These are phyloP conservation scores for Syngnathus rostellatus DNA, from an alignment of 2,797 vertebrate species.

Conservation along the genomic window DNA sequence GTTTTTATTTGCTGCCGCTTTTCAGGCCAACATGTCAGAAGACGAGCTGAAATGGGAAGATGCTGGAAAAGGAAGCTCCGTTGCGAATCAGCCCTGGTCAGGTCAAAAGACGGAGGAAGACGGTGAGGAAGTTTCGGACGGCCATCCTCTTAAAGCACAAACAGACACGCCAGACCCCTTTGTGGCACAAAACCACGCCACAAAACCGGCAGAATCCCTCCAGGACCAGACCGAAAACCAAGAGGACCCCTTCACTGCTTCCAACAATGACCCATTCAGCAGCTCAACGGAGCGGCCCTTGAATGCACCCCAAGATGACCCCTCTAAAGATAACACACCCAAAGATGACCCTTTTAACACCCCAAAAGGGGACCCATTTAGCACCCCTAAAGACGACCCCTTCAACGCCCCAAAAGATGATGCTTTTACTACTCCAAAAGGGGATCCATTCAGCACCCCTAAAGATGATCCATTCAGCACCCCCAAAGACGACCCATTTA, in stretches of 20 bases:
- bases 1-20: background rate
- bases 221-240: background rate
- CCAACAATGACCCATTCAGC: background rate
- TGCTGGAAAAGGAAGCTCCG: conserved; percentile 29
- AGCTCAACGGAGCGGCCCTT: too few species aligned
- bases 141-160: conserved; percentile 17
- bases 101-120: conserved; percentile 13
- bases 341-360: background rate
- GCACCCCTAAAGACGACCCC: too few species aligned
- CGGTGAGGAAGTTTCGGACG: conserved; percentile 8
- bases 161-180: conserved; percentile 15
- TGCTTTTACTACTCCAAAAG: conserved; percentile 19
- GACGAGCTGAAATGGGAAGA: conserved; percentile 65
- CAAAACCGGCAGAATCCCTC: background rate
- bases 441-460: background rate
- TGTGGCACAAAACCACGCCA: background rate
- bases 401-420: conserved; percentile 33
- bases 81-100: conserved; percentile 31
- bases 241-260: background rate
- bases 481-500: conserved; percentile 28
- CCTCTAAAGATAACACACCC: background rate
- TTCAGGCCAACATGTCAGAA: conserved; percentile 56
- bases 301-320: conserved; percentile 14
- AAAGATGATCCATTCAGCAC: background rate
- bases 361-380: conserved; percentile 14